Evolutionary conservation across 2,113 vertebrate genomes (phyloP), one percentile per base, ranked within the genome.

Genomic region (Porphyrio hochstetteri): DNA sequence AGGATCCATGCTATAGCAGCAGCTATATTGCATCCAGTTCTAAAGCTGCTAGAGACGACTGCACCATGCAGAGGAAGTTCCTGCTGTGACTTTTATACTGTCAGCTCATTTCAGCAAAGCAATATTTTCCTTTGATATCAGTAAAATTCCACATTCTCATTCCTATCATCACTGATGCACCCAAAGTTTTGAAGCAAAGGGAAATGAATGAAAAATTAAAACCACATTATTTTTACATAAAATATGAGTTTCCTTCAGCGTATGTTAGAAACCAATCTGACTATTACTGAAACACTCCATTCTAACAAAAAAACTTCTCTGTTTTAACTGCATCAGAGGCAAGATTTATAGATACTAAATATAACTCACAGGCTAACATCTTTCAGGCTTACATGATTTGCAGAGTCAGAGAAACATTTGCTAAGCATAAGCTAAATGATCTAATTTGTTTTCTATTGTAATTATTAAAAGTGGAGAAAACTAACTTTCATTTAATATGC

Each of bases 171-270:
- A 35, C 38, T 46, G 36, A 83, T 27, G 44, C 20, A 75, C 20
- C 16, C 69, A 7, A 59, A 71, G 24, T 75, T 91, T 60, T 87
- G 52, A 72, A 75, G 72, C 21, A 86, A 24, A 82, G 48, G 38
- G 16, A 93, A 94, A 90, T 40, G 0, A 95, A 88, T 24, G 27
- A 93, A 96, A 81, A 94, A 83, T 74, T 56, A 74, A 80, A 90
- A 48, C 11, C 11, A 38, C 8, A 48, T 25, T 75, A 35, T 71
- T 93, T 93, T 89, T 50, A 87, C 82, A 75, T 50, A 57, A 87
- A 83, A 48, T 33, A 84, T 6, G 13, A 42, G 18, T 8, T 85
- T 81, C 33, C 29, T 46, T 91, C 79, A 90, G 35, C 29, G 48
- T 63, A 33, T 23, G 55, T 55, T 83, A 77, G 14, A 92, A 88